Percentiles rank a stretch among this genome's conserved stretches.
These are phyloP conservation scores for Semibalanus balanoides DNA, from an alignment of 1,140 invertebrate genomes.

Conservation along the genomic window DNA sequence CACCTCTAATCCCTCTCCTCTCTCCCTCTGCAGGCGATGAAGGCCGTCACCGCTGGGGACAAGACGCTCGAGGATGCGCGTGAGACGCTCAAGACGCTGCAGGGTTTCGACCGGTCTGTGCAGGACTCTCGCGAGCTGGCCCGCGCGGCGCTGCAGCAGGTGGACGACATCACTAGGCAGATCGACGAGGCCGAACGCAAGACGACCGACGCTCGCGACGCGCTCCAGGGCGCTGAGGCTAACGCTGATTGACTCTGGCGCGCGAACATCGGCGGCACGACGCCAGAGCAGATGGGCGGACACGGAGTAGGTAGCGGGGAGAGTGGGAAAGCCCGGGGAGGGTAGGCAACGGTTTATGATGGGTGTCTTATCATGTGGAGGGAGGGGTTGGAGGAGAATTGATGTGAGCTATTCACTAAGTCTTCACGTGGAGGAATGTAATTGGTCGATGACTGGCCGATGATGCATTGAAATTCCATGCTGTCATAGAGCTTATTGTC, in stretches of 20 bases:
- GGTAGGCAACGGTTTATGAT: no score
- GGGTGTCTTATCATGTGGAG: no score
- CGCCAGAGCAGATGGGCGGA: conserved; percentile 27
- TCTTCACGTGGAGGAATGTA: no score
- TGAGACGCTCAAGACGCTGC: conserved; percentile 63
- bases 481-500: no score
- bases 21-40: conserved; percentile 55
- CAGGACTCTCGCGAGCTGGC: conserved; percentile 58
- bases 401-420: no score
- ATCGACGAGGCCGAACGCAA: conserved; percentile 48
- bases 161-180: conserved; percentile 42
- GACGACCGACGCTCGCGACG: conserved; percentile 37
- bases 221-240: conserved; percentile 52
- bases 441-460: no score
- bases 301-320: no score
- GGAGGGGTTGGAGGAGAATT: no score
- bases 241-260: conserved; percentile 63
- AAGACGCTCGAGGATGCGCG: conserved; percentile 72
- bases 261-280: conserved; percentile 52
- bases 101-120: conserved; percentile 80
- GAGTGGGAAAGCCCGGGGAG: no score
- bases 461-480: no score
- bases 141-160: conserved; percentile 45
- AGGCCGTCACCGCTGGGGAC: conserved; percentile 67
- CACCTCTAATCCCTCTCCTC: no score